phyloP scores from a whole-genome alignment of 2,797 vertebrate species.

The Lindbergichthys nudifrons region DNA sequence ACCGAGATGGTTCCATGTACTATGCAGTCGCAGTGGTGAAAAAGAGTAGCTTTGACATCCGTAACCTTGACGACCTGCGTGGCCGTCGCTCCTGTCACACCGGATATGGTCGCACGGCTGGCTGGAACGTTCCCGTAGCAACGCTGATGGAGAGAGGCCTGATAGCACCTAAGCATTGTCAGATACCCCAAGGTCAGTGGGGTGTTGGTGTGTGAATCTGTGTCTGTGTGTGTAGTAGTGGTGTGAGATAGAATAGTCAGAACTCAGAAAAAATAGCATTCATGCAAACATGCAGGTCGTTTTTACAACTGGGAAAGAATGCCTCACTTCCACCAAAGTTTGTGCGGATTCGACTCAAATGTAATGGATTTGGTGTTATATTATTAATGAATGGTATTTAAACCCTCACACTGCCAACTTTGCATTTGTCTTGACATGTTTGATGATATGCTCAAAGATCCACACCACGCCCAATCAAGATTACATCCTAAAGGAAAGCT shows the following conservation, averaged over 20 bases:
- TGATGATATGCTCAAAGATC: not conserved
- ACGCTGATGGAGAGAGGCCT: slow-evolving; percentile 71
- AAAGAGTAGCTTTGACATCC: slow-evolving; percentile 80
- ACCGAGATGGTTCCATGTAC: slow-evolving; percentile 83
- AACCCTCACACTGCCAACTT: not conserved
- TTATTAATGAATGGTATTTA: not conserved
- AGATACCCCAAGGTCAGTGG: slow-evolving; percentile 72
- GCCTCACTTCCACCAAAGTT: not conserved
- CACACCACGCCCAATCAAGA: too few species aligned
- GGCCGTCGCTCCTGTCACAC: slow-evolving; percentile 92
- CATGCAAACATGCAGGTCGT: too few species aligned
- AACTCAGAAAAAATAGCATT: too few species aligned
- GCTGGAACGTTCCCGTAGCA: slow-evolving; percentile 87
- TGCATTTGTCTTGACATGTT: not conserved
- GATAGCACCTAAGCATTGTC: slow-evolving; percentile 65
- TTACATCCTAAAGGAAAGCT: not conserved
- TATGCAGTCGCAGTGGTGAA: slow-evolving; percentile 92
- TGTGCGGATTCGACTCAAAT: too few species aligned
- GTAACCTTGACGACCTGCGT: slow-evolving; percentile 86
- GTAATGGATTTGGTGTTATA: too few species aligned
- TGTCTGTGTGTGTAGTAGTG: not conserved
- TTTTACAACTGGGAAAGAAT: not conserved
- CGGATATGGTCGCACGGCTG: slow-evolving; percentile 85
- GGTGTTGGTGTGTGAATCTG: not conserved
- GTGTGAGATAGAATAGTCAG: not conserved